A percentile compares a stretch with the other conserved stretches of the same genome.
Conservation (phyloP, 2,797 vertebrate genomes). For the Xiphorhynchus erythropygius region DNA sequence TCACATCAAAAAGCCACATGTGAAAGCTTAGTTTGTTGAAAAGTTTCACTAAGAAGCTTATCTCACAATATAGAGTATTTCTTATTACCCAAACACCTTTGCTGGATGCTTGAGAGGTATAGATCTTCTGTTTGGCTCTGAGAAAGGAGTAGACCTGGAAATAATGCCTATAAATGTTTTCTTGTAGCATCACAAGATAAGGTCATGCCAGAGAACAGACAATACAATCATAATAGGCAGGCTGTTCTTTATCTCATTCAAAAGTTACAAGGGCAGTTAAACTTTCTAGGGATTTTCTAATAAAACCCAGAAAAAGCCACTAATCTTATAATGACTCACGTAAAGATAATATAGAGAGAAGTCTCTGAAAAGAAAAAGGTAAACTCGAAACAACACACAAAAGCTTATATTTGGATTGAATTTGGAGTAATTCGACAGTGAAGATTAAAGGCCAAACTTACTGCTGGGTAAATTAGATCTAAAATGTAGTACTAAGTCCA, state of each 20-base stretch:
- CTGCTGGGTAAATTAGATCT: background rate
- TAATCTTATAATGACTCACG: background rate
- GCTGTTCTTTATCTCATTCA: background rate
- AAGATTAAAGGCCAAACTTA: conserved; percentile 18
- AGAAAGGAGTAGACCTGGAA: background rate
- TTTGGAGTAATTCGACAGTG: background rate
- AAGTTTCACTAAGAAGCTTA: background rate
- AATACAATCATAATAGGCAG: background rate
- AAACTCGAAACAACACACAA: background rate
- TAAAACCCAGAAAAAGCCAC: background rate
- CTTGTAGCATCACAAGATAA: background rate
- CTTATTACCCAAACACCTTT: background rate
- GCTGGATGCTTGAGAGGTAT: background rate
- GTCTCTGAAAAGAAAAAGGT: background rate
- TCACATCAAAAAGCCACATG: background rate
- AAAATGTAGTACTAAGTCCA: background rate
- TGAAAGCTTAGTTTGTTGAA: background rate
- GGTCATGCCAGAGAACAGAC: background rate
- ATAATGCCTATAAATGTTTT: background rate
- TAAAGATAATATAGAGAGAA: background rate
- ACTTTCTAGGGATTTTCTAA: background rate
- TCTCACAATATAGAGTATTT: background rate
- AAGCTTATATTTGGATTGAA: background rate
- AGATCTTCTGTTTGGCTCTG: background rate
- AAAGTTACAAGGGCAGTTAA: background rate